Percentiles rank a stretch among this genome's conserved stretches.
phyloP scores from a whole-genome alignment of 2,797 vertebrate genomes.

The Orientallactaga sibirica region DNA sequence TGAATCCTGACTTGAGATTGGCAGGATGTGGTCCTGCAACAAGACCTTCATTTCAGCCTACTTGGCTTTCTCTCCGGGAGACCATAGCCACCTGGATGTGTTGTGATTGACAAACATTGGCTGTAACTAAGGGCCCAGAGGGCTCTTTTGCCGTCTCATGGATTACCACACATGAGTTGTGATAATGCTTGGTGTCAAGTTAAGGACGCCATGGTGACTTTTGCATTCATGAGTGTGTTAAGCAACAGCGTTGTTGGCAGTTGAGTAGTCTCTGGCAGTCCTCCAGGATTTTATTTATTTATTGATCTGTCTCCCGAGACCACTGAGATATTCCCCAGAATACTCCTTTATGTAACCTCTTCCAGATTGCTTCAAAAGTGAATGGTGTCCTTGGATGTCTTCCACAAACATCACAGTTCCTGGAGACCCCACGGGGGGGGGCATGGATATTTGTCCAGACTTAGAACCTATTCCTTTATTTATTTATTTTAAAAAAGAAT shows the following conservation, averaged over 20 bases:
- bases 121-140: neutral
- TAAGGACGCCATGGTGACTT: neutral
- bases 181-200: neutral
- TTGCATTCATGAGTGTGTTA: neutral
- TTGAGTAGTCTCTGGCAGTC: neutral
- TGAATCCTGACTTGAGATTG: neutral
- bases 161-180: neutral
- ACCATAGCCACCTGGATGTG: neutral
- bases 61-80: neutral
- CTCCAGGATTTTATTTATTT: slow-evolving; percentile 40
- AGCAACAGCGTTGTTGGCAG: neutral
- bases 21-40: neutral
- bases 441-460: neutral
- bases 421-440: neutral
- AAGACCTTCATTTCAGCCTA: neutral
- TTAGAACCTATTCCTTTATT: no score
- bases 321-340: neutral
- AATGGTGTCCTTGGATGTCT: neutral
- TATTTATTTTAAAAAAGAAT: no score
- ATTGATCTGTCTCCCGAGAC: neutral
- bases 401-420: neutral
- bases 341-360: neutral
- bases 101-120: neutral
- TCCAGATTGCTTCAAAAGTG: neutral
- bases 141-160: slow-evolving; percentile 43